Evolutionary conservation across 2,888 invertebrate genomes (phyloP).

Genomic region (Lampropteryx suffumata): DNA sequence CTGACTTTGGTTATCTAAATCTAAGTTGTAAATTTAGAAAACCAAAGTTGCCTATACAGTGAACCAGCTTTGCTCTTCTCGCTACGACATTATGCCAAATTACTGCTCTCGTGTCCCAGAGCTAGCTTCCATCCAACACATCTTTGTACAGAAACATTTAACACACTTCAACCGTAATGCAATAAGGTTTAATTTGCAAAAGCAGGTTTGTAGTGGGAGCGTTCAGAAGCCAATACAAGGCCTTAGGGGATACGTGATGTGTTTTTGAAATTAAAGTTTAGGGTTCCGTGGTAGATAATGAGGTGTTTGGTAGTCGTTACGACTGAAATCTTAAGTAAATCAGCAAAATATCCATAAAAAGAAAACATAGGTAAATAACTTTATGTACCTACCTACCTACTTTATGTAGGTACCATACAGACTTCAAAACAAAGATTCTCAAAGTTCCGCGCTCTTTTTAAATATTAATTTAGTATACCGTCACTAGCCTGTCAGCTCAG

Average conservation of each 20-base stretch:
- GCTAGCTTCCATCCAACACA: constrained; percentile 14
- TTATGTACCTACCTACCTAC: too few relatives aligned
- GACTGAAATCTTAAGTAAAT: constrained; percentile 25
- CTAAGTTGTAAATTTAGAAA: too few relatives aligned
- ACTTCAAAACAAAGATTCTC: too few relatives aligned
- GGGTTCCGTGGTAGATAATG: constrained; percentile 22
- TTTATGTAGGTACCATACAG: too few relatives aligned
- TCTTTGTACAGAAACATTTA: background rate
- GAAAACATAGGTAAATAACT: too few relatives aligned
- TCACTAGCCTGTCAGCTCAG: too few relatives aligned
- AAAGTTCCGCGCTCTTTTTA: too few relatives aligned
- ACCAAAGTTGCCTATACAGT: too few relatives aligned
- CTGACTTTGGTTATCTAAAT: too few relatives aligned
- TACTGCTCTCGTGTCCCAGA: constrained; percentile 30
- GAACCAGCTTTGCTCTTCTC: background rate
- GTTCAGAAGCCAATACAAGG: constrained; percentile 11
- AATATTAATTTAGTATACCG: too few relatives aligned
- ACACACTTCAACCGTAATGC: background rate
- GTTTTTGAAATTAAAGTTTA: constrained; percentile 26
- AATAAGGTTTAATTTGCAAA: constrained; percentile 5
- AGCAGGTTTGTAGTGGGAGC: constrained; percentile 1
- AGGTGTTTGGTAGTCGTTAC: too few relatives aligned
- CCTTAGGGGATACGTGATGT: constrained; percentile 29
- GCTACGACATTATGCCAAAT: constrained; percentile 44
- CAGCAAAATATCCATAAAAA: too few relatives aligned